These are phyloP conservation scores for Perdix hodgsoniae DNA, from an alignment of 2,797 vertebrate species.

Conservation along the genomic window DNA sequence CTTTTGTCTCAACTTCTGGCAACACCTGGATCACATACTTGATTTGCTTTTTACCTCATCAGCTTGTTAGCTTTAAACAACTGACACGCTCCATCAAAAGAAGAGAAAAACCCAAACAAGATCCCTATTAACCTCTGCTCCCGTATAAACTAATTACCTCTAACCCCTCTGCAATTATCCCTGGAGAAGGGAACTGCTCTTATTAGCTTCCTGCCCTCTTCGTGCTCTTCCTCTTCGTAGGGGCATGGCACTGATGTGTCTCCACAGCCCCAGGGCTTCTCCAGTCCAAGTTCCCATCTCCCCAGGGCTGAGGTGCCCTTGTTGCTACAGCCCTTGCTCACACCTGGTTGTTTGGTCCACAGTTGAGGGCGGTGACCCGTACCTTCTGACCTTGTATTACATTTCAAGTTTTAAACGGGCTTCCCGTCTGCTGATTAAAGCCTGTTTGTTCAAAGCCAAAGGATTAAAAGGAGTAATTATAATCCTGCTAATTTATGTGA, in stretches of 20 bases:
- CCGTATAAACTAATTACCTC: slow-evolving; percentile 61
- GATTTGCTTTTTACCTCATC: slow-evolving; percentile 71
- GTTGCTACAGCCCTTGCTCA: slow-evolving; percentile 14
- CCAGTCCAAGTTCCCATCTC: neutral
- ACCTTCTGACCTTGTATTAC: slow-evolving; percentile 78
- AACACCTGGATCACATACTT: slow-evolving; percentile 58
- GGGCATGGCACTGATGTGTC: accelerated
- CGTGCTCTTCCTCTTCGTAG: neutral
- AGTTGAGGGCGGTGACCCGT: slow-evolving; percentile 78
- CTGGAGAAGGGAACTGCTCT: slow-evolving; percentile 39
- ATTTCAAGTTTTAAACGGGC: slow-evolving; percentile 72
- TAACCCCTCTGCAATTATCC: slow-evolving; percentile 54
- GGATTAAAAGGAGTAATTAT: slow-evolving; percentile 74
- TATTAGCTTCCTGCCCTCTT: slow-evolving; percentile 33
- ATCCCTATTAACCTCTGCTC: slow-evolving; percentile 68
- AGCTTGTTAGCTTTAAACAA: slow-evolving; percentile 71
- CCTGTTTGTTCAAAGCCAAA: slow-evolving; percentile 68
- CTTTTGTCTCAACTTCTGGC: slow-evolving; percentile 31
- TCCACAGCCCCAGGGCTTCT: neutral
- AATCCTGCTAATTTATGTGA: slow-evolving; percentile 66
- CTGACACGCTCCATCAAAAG: slow-evolving; percentile 62
- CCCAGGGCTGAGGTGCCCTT: neutral
- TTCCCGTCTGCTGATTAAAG: slow-evolving; percentile 79
- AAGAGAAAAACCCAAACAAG: slow-evolving; percentile 69
- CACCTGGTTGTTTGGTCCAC: slow-evolving; percentile 79